A percentile compares a stretch with the other conserved stretches of the same genome.
Evolutionary conservation across 2,888 invertebrate species (phyloP).

Genomic region (Perdita meconis): DNA sequence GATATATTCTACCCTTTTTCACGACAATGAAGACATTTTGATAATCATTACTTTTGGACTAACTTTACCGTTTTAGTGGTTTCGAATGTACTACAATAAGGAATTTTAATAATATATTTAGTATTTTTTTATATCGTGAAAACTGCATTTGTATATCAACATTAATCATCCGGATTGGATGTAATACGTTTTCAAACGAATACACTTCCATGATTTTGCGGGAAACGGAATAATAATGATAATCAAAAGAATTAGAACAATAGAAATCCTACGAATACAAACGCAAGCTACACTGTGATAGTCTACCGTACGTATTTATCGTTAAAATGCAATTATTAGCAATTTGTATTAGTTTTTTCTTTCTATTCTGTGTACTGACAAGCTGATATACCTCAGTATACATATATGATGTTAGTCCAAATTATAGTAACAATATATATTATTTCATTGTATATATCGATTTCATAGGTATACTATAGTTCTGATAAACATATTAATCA

Average conservation of each 20-base stretch:
- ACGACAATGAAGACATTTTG: conserved; percentile 26
- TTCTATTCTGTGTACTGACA: conserved; percentile 39
- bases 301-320: conserved; percentile 58
- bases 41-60: conserved; percentile 35
- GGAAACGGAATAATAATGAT: conserved; percentile 38
- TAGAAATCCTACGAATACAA: conserved; percentile 54
- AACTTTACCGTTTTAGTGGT: conserved; percentile 44
- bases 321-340: conserved; percentile 57
- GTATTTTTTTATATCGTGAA: conserved; percentile 64
- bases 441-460: conserved; percentile 65
- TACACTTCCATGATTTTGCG: conserved; percentile 45
- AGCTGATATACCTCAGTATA: conserved; percentile 46
- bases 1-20: conserved; percentile 19
- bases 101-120: conserved; percentile 45
- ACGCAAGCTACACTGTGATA: conserved; percentile 67
- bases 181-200: conserved; percentile 28
- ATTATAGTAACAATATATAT: conserved; percentile 60
- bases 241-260: conserved; percentile 59
- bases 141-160: conserved; percentile 58
- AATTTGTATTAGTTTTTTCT: conserved; percentile 50
- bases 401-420: conserved; percentile 51
- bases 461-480: conserved; percentile 54
- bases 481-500: conserved; percentile 61
- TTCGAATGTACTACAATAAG: conserved; percentile 50
- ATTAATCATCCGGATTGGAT: conserved; percentile 32